Conservation (phyloP, 2,113 vertebrate species). For the Oncorhynchus keta region DNA sequence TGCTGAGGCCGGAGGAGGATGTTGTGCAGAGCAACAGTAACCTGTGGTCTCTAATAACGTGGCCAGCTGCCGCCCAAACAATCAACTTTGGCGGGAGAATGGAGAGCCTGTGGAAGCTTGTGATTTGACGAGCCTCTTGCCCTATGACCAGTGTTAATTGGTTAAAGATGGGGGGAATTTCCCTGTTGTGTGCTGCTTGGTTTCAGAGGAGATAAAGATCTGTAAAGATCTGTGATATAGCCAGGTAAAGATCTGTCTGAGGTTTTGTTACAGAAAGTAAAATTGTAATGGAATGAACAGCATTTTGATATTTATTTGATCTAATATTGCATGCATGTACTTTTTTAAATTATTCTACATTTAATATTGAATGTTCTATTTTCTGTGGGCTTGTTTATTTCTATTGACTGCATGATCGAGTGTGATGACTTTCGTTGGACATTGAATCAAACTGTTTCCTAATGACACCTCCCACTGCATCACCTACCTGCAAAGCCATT, state of each 20-base stretch:
- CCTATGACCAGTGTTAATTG: constrained; percentile 12
- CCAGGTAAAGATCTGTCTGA: neutral
- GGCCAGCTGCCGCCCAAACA: neutral
- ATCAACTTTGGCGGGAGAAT: neutral
- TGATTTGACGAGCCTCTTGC: constrained; percentile 9
- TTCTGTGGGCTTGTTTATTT: too few relatives aligned
- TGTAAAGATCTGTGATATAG: neutral
- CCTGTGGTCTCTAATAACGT: constrained; percentile 21
- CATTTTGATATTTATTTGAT: too few relatives aligned
- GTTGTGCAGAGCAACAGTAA: constrained; percentile 3
- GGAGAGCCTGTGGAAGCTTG: constrained; percentile 2
- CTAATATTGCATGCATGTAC: too few relatives aligned
- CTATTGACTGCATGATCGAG: too few relatives aligned
- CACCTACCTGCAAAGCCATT: too few relatives aligned
- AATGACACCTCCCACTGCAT: too few relatives aligned
- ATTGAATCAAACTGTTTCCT: too few relatives aligned
- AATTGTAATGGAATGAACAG: neutral
- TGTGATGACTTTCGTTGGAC: too few relatives aligned
- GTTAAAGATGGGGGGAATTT: neutral
- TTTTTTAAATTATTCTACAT: too few relatives aligned
- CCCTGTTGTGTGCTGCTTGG: neutral
- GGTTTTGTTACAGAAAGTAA: neutral
- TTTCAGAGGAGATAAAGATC: neutral
- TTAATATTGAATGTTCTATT: too few relatives aligned
- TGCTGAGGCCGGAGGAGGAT: neutral